A percentile compares a stretch with the other conserved stretches of the same genome.
Conservation (phyloP, 1,140 invertebrate genomes). For the Pogonus chalceus region DNA sequence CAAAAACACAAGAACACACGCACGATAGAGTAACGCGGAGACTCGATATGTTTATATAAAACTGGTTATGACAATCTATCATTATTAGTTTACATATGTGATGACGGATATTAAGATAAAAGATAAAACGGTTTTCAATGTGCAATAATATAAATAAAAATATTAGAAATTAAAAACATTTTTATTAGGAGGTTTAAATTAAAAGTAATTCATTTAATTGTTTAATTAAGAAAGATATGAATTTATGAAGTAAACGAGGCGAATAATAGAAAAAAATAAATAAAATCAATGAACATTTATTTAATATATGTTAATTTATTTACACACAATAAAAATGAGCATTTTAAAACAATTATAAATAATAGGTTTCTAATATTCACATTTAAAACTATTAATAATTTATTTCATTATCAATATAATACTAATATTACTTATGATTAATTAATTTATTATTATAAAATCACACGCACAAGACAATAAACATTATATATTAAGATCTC, state of each 20-base stretch:
- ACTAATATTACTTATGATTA: neutral
- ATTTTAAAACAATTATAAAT: conserved; percentile 22
- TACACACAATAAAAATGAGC: conserved; percentile 26
- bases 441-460: conserved; percentile 18
- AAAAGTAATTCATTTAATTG: neutral
- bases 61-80: too few species aligned
- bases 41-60: too few species aligned
- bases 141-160: neutral
- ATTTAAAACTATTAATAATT: conserved; percentile 17
- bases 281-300: neutral
- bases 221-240: neutral
- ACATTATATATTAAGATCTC: neutral
- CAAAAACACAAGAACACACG: too few species aligned
- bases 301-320: conserved; percentile 18
- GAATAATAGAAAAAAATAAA: neutral
- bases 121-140: neutral
- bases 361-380: conserved; percentile 21
- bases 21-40: too few species aligned
- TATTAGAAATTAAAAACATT: neutral
- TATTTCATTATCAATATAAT: neutral
- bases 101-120: neutral
- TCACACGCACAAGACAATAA: conserved; percentile 21
- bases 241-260: neutral
- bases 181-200: neutral
- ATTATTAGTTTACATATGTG: neutral